Evolutionary conservation across 2,113 vertebrate genomes (phyloP).

Genomic region (Bagarius yarrelli): DNA sequence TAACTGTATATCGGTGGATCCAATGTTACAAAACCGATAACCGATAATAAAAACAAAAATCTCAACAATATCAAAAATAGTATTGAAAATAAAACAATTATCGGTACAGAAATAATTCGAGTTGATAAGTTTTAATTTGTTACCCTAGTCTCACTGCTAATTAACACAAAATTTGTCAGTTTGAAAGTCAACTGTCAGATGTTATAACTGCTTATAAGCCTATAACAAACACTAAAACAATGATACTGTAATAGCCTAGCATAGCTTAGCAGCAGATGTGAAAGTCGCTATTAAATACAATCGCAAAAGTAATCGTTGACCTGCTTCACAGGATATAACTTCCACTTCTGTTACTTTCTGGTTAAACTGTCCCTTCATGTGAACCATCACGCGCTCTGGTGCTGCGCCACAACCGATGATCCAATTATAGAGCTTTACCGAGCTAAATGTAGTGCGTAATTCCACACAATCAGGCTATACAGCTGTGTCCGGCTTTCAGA

Average conservation of each 20-base stretch:
- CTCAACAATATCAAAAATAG: no score
- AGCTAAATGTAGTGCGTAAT: conserved; percentile 11
- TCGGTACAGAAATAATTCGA: not conserved
- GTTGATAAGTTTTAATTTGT: not conserved
- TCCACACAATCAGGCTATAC: not conserved
- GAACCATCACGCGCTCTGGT: not conserved
- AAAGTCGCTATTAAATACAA: not conserved
- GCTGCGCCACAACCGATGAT: not conserved
- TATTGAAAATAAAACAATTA: not conserved
- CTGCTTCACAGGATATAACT: not conserved
- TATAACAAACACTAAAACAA: not conserved
- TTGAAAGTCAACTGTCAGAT: no score
- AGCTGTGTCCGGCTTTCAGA: not conserved
- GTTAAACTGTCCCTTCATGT: not conserved
- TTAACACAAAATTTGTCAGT: not conserved
- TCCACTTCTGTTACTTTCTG: no score
- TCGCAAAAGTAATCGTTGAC: no score
- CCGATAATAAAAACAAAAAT: no score
- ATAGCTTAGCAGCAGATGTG: no score
- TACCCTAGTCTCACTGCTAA: not conserved
- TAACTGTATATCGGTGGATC: no score
- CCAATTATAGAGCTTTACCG: conserved; percentile 25
- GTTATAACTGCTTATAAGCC: not conserved
- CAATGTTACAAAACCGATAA: no score
- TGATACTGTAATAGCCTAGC: not conserved